Evolutionary conservation across 2,113 vertebrate species (phyloP).

Genomic region (Hippopotamus amphibius): DNA sequence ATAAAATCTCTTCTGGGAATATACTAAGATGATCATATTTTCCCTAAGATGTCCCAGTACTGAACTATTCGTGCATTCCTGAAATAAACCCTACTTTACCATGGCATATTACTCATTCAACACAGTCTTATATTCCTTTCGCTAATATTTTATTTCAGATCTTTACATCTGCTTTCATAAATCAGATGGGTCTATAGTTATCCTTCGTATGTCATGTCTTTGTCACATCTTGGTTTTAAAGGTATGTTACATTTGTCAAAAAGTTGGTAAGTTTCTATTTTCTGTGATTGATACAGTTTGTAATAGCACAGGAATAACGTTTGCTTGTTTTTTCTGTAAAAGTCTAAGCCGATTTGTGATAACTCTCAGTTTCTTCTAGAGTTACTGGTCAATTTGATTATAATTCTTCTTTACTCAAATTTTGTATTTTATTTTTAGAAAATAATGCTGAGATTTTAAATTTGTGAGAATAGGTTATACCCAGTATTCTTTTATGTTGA

Average conservation of each 20-base stretch:
- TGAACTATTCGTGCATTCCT: neutral
- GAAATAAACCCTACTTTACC: conserved; percentile 11
- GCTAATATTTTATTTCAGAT: neutral
- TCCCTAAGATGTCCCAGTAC: neutral
- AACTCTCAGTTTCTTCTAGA: conserved; percentile 25
- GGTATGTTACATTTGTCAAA: conserved; percentile 34
- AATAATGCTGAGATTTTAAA: conserved; percentile 18
- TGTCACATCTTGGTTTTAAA: neutral
- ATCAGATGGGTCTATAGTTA: neutral
- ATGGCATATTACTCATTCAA: neutral
- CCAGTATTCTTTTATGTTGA: neutral
- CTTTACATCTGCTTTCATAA: conserved; percentile 27
- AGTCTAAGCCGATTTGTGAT: neutral
- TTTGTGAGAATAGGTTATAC: neutral
- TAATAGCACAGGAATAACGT: neutral
- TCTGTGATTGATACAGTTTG: neutral
- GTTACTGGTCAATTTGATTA: neutral
- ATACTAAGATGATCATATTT: neutral
- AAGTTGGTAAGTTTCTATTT: neutral
- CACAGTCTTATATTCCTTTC: neutral
- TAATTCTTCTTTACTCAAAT: neutral
- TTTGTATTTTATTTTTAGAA: conserved; percentile 35
- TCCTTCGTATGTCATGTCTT: neutral
- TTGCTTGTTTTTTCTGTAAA: neutral
- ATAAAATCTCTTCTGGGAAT: conserved; percentile 25